Evolutionary conservation across 37 sponge, comb jelly and placozoan genomes (phyloP).

Genomic region (Axinella damicornis): DNA sequence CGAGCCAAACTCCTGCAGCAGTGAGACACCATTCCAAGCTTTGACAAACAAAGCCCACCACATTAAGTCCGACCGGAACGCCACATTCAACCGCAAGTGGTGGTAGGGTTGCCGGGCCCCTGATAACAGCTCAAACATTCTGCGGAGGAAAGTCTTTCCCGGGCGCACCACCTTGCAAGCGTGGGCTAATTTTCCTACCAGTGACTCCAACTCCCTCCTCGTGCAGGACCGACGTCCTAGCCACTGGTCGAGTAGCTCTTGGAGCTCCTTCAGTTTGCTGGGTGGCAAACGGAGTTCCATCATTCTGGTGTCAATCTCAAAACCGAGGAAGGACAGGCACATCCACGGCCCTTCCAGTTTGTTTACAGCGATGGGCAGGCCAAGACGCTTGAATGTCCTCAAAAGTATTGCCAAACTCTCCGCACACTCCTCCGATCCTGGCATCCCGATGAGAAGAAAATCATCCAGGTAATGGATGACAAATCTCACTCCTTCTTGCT

Average conservation of each 20-base stretch:
- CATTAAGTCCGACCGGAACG: too few relatives aligned
- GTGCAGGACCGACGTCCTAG: not conserved
- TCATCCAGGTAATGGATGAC: constrained; percentile 43
- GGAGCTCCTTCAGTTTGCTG: not conserved
- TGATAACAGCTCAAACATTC: too few relatives aligned
- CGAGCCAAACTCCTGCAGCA: too few relatives aligned
- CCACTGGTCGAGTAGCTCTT: not conserved
- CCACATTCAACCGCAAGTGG: too few relatives aligned
- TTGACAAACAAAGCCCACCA: too few relatives aligned
- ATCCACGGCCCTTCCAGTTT: constrained; percentile 30
- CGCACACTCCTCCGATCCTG: constrained; percentile 1
- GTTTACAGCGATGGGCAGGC: constrained; percentile 25
- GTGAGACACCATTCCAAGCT: too few relatives aligned
- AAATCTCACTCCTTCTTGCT: not conserved
- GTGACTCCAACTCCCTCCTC: not conserved
- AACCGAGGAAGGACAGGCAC: constrained; percentile 21
- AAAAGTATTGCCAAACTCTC: not conserved
- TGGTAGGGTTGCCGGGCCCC: too few relatives aligned
- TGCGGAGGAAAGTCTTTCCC: too few relatives aligned
- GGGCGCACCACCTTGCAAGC: too few relatives aligned
- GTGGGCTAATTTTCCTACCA: too few relatives aligned
- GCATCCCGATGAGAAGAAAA: constrained; percentile 9
- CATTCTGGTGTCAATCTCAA: constrained; percentile 49
- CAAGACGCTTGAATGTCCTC: not conserved
- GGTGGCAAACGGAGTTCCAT: not conserved